Evolutionary conservation across 1,140 invertebrate genomes (phyloP).

Genomic region (Drosophila insularis): DNA sequence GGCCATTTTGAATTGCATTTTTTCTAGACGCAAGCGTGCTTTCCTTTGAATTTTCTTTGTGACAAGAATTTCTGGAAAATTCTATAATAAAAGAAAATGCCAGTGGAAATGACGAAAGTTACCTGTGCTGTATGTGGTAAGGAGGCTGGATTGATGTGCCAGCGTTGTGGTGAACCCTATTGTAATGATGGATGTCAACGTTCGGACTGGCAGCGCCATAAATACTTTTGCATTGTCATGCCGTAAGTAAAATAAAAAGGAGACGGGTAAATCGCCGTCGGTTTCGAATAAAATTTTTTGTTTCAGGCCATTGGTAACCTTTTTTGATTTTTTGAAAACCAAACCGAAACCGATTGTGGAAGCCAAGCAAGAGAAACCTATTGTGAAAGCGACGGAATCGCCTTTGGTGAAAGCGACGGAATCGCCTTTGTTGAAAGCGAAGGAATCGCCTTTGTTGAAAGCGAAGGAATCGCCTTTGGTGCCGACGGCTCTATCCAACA

Average conservation of each 20-base stretch:
- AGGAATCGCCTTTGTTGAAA: neutral
- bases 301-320: conserved; percentile 34
- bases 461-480: neutral
- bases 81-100: conserved; percentile 14
- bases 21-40: conserved; percentile 6
- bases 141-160: conserved; percentile 36
- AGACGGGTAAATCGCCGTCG: neutral
- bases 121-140: conserved; percentile 36
- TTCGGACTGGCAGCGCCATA: conserved; percentile 57
- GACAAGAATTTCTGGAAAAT: conserved; percentile 5
- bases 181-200: conserved; percentile 43
- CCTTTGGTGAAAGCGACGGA: neutral
- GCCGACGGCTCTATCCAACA: neutral
- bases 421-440: too few relatives aligned
- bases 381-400: neutral
- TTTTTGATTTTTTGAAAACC: neutral
- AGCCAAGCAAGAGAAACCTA: neutral
- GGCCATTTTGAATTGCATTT: conserved; percentile 25
- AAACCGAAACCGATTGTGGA: neutral
- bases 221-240: conserved; percentile 51
- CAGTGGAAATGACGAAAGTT: neutral
- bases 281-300: neutral
- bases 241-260: conserved; percentile 52
- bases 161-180: conserved; percentile 58
- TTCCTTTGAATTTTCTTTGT: neutral